These are phyloP conservation scores for Clusia tigrina DNA, from an alignment of 2,888 invertebrate genomes.

Conservation along the genomic window DNA sequence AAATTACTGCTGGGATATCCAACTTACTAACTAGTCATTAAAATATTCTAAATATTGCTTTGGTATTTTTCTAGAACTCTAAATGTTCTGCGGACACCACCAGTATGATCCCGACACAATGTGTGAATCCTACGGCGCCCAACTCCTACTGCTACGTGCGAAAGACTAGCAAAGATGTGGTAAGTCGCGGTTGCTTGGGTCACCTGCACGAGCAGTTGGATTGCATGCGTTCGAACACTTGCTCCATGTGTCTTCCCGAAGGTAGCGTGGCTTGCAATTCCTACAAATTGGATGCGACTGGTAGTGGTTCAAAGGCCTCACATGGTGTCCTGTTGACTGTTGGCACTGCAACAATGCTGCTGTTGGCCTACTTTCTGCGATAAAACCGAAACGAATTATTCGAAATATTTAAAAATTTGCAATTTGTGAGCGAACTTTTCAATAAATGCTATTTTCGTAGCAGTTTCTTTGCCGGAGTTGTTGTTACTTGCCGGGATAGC, in stretches of 20 bases:
- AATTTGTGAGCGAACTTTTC: not conserved
- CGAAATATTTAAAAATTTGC: not conserved
- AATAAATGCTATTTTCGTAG: not conserved
- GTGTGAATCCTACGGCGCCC: conserved; percentile 47
- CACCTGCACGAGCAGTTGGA: conserved; percentile 47
- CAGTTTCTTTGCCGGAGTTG: not conserved
- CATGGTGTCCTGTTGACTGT: too few species aligned
- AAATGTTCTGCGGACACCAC: conserved; percentile 41
- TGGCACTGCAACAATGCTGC: conserved; percentile 28
- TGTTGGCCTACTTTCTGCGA: conserved; percentile 28
- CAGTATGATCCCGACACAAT: conserved; percentile 41
- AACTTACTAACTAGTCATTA: not conserved
- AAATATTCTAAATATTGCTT: not conserved
- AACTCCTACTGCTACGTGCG: conserved; percentile 59
- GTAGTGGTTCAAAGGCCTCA: conserved; percentile 22
- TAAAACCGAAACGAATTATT: conserved; percentile 19
- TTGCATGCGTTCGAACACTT: conserved; percentile 45
- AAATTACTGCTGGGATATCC: not conserved
- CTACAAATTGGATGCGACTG: conserved; percentile 31
- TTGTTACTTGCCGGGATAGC: too few species aligned
- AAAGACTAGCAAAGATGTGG: conserved; percentile 13
- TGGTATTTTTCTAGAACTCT: conserved; percentile 37
- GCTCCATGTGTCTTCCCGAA: conserved; percentile 51
- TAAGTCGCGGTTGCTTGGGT: conserved; percentile 52
- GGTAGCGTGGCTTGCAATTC: conserved; percentile 51